phyloP scores from a whole-genome alignment of 1,140 invertebrate species.

The Acromyrmex echinatior region DNA sequence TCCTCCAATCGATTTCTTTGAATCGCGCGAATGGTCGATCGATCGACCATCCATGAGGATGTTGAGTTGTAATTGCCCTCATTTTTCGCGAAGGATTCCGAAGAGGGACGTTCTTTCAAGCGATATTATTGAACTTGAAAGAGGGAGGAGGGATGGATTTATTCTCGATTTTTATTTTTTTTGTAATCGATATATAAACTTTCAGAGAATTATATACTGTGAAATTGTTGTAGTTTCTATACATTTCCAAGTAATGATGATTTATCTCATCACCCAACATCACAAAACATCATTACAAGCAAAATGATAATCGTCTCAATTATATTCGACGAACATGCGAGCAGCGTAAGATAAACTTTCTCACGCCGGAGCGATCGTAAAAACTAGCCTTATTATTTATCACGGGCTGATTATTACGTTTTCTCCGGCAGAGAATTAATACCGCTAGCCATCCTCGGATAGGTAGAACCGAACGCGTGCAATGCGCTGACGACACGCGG shows the following conservation, averaged over 20 bases:
- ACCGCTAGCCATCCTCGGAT: conserved; percentile 4
- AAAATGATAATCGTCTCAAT: conserved; percentile 51
- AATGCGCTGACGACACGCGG: conserved; percentile 9
- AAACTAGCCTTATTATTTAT: conserved; percentile 54
- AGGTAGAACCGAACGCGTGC: conserved; percentile 35
- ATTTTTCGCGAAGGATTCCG: neutral
- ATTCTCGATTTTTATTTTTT: neutral
- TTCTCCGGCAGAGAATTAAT: conserved; percentile 48
- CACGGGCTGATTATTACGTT: conserved; percentile 53
- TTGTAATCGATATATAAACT: neutral
- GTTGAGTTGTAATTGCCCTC: conserved; percentile 26
- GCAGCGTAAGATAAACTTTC: conserved; percentile 53
- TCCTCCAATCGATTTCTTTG: conserved; percentile 45
- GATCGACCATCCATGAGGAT: neutral
- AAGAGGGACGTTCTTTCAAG: neutral
- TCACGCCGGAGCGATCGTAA: conserved; percentile 46
- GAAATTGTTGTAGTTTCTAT: neutral
- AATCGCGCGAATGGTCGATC: conserved; percentile 38
- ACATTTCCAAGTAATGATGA: conserved; percentile 26
- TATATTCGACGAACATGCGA: conserved; percentile 45
- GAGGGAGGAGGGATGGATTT: neutral
- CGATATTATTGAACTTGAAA: neutral
- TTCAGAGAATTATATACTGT: neutral
- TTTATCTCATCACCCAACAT: neutral
- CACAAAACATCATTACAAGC: conserved; percentile 5